A percentile compares a stretch with the other conserved stretches of the same genome.
Evolutionary conservation across 1,140 invertebrate species (phyloP).

Genomic region (Neodiprion virginianus): DNA sequence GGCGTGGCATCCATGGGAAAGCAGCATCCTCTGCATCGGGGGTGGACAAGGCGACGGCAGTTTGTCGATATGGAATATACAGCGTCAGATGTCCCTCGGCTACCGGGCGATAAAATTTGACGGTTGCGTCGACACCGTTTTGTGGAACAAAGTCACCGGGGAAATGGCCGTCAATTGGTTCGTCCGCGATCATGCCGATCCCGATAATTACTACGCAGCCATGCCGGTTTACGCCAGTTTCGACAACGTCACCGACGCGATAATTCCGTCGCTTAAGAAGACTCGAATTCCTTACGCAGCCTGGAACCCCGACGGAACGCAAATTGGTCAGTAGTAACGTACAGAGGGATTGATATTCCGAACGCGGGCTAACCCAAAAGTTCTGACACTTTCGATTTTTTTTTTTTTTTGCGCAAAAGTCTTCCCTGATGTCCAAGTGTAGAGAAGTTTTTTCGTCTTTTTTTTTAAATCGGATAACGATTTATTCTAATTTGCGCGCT

Average conservation of each 20-base stretch:
- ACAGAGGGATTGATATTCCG: too few relatives aligned
- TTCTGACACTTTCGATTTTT: too few relatives aligned
- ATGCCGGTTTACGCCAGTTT: conserved; percentile 40
- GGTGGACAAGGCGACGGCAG: conserved; percentile 34
- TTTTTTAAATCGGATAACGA: background rate
- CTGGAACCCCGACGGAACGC: conserved; percentile 41
- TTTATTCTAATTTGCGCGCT: too few relatives aligned
- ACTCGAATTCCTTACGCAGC: conserved; percentile 25
- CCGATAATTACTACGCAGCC: conserved; percentile 17
- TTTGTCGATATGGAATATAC: conserved; percentile 45
- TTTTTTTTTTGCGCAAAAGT: too few relatives aligned
- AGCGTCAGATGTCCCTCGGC: conserved; percentile 24
- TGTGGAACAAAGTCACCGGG: conserved; percentile 47
- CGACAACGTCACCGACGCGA: conserved; percentile 40
- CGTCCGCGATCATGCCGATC: conserved; percentile 22
- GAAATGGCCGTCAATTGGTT: conserved; percentile 50
- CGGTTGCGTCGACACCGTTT: conserved; percentile 36
- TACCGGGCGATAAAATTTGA: conserved; percentile 32
- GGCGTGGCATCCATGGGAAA: conserved; percentile 47
- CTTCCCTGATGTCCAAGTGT: background rate
- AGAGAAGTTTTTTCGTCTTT: background rate
- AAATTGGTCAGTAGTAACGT: conserved; percentile 32
- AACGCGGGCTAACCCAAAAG: too few relatives aligned
- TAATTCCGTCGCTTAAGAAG: conserved; percentile 26
- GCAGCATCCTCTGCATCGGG: conserved; percentile 40